A percentile compares a stretch with the other conserved stretches of the same genome.
These are phyloP conservation scores for Saccostrea cuccullata DNA, from an alignment of 1,140 invertebrate genomes.

Conservation along the genomic window DNA sequence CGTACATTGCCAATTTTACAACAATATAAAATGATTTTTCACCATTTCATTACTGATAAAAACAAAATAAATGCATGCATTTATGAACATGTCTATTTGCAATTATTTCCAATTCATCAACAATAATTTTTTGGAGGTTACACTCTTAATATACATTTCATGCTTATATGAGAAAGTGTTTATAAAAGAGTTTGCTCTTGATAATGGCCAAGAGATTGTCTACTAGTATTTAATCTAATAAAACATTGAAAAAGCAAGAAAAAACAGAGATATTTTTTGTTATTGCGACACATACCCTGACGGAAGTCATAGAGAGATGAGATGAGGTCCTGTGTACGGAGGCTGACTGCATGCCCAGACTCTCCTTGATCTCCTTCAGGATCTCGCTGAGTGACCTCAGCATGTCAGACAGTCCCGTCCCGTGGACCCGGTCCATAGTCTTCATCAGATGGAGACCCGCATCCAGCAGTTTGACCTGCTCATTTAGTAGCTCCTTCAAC, in stretches of 20 bases:
- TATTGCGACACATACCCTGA: not conserved
- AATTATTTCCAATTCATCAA: too few species aligned
- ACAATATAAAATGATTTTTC: too few species aligned
- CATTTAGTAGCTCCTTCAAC: slow-evolving; percentile 57
- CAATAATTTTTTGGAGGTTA: too few species aligned
- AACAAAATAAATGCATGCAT: not conserved
- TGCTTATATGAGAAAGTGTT: too few species aligned
- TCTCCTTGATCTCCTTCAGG: slow-evolving; percentile 21
- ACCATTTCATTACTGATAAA: not conserved
- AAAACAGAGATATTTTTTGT: too few species aligned
- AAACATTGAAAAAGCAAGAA: too few species aligned
- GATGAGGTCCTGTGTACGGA: not conserved
- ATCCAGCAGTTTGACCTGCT: slow-evolving; percentile 14
- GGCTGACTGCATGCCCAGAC: slow-evolving; percentile 1
- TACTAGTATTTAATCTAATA: too few species aligned
- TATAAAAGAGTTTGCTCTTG: too few species aligned
- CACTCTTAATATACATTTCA: too few species aligned
- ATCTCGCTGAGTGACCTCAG: slow-evolving; percentile 16
- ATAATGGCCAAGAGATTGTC: too few species aligned
- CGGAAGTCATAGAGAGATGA: slow-evolving; percentile 11
- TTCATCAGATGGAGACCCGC: slow-evolving; percentile 22
- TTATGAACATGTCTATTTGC: too few species aligned
- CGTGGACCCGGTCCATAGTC: slow-evolving; percentile 2
- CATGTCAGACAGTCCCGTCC: slow-evolving; percentile 14
- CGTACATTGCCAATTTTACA: too few species aligned